These are phyloP conservation scores for Agrochola litura DNA, from an alignment of 2,888 invertebrate genomes.

Conservation along the genomic window DNA sequence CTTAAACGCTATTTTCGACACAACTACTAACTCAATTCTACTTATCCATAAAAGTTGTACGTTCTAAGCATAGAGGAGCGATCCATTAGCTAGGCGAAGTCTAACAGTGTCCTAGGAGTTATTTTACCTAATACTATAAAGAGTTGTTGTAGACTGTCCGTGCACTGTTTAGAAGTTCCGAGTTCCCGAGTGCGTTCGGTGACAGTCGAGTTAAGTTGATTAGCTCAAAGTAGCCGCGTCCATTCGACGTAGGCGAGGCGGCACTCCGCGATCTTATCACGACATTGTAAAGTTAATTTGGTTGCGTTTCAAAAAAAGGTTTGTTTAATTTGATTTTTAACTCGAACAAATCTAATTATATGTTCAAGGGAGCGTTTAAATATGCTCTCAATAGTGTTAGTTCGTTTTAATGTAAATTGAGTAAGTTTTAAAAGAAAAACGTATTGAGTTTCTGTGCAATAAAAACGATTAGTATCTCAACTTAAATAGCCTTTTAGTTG, in stretches of 20 bases:
- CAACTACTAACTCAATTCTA: conserved; percentile 84
- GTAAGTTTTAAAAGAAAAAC: conserved; percentile 25
- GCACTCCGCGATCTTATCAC: conserved; percentile 77
- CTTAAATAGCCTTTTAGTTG: conserved; percentile 39
- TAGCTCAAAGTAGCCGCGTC: conserved; percentile 76
- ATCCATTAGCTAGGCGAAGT: conserved; percentile 87
- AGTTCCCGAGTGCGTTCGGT: conserved; percentile 81
- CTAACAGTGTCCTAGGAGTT: conserved; percentile 84
- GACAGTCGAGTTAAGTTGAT: conserved; percentile 81
- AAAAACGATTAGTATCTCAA: conserved; percentile 53
- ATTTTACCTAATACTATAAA: conserved; percentile 88
- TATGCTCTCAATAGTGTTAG: conserved; percentile 55
- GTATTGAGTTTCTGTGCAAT: conserved; percentile 53
- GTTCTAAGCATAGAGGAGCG: conserved; percentile 85
- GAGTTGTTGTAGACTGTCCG: conserved; percentile 80
- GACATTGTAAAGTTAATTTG: conserved; percentile 77
- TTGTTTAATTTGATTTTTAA: conserved; percentile 73
- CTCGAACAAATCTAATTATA: conserved; percentile 69
- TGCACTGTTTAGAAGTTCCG: conserved; percentile 81
- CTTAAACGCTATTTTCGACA: conserved; percentile 83
- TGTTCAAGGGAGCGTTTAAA: conserved; percentile 66
- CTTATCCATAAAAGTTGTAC: conserved; percentile 87
- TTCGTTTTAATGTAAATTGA: conserved; percentile 43
- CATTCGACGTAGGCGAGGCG: conserved; percentile 77
- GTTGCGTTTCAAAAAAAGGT: conserved; percentile 71